Evolutionary conservation across 2,113 vertebrate genomes (phyloP).

Genomic region (Fulica atra): DNA sequence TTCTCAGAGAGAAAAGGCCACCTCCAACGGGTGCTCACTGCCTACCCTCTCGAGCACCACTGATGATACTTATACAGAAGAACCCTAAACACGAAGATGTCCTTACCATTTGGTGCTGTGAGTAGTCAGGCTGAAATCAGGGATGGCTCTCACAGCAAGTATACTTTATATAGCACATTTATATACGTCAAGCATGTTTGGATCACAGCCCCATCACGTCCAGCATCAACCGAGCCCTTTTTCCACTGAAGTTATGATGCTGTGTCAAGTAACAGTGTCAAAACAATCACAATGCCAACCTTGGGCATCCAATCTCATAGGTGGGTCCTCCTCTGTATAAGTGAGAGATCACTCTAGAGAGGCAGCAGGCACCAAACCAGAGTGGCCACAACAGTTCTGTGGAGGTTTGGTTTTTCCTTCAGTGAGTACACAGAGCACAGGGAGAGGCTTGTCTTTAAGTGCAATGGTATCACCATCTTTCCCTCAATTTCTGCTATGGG

Average conservation of each 20-base stretch:
- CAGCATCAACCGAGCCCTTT: neutral
- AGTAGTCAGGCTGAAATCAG: neutral
- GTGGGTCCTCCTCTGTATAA: neutral
- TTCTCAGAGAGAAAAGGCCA: neutral
- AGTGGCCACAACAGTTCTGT: neutral
- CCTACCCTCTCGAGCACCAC: neutral
- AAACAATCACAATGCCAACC: neutral
- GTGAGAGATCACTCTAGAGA: neutral
- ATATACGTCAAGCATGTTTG: accelerated
- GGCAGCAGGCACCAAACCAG: neutral
- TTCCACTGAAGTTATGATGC: neutral
- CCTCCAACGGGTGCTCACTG: neutral
- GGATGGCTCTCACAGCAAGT: accelerated
- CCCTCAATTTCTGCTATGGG: neutral
- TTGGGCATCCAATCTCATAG: too few species aligned
- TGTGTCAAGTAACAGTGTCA: neutral
- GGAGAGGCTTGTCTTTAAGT: neutral
- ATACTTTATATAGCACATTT: neutral
- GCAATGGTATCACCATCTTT: neutral
- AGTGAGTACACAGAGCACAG: neutral
- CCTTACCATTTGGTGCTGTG: neutral
- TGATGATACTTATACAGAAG: neutral
- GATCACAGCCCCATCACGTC: neutral
- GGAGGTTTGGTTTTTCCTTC: neutral
- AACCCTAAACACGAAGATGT: neutral